phyloP scores from a whole-genome alignment of 2,113 vertebrate genomes.

The Lamprotornis superbus region DNA sequence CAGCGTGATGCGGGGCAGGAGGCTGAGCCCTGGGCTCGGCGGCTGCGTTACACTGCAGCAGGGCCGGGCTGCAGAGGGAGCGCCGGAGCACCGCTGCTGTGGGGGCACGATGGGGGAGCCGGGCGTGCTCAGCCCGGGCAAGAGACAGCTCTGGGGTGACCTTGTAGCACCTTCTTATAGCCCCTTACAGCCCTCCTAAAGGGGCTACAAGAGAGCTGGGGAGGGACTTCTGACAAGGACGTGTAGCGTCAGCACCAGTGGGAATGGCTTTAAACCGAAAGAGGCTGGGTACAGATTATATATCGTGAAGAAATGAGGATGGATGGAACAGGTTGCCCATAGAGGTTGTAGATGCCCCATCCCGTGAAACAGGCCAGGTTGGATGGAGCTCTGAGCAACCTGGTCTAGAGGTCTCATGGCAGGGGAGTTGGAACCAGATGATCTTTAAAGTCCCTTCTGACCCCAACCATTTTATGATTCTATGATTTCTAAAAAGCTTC shows the following conservation, averaged over 20 bases:
- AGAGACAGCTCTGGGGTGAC: not conserved
- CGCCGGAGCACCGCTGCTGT: not conserved
- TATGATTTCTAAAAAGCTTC: not conserved
- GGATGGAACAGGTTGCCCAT: not conserved
- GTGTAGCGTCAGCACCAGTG: too few species aligned
- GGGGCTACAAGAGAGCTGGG: not conserved
- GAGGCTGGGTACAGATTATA: too few species aligned
- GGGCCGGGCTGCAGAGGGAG: not conserved
- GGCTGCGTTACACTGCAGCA: fast-evolving
- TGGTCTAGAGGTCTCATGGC: not conserved
- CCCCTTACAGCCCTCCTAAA: not conserved
- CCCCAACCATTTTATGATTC: not conserved
- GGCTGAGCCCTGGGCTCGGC: not conserved
- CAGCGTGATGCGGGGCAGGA: not conserved
- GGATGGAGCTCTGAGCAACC: not conserved
- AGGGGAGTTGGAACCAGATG: not conserved
- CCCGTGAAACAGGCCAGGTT: not conserved
- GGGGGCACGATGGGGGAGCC: not conserved
- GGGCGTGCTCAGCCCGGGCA: not conserved
- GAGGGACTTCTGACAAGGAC: not conserved
- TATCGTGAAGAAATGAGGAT: not conserved
- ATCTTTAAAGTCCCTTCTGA: not conserved
- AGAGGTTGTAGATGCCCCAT: not conserved
- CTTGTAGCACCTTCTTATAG: not conserved
- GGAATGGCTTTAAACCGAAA: not conserved